Evolutionary conservation across 2,113 vertebrate species (phyloP), one percentile per base, ranked within the genome.

Genomic region (Percina caprodes): DNA sequence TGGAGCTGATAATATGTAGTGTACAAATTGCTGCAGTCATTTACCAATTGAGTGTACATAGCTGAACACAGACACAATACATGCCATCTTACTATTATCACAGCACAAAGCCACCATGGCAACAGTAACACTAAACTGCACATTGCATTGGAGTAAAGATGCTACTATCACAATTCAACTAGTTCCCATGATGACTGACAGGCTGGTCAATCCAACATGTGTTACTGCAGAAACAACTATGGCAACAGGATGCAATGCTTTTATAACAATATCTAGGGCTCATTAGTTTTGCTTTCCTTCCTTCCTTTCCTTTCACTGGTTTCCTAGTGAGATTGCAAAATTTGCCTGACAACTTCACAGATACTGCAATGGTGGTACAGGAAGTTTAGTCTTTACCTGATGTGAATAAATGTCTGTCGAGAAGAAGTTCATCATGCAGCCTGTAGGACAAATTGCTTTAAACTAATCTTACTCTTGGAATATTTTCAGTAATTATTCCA

Each of bases 1-100:
- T 71, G 30, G 46, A 61, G 35, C 45, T 56, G 59, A 79, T 72
- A 21, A 79, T 66, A 21, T 48, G 55, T 72, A 19, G 49, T 26
- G 48, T 23, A 65, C 35, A 66, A 72, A 74, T 62, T 56, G 13
- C 30, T 21, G 72, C 23, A 72, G 63, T 61, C 48, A 52, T 59
- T 62, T 63, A 58, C 24, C 19, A n/a, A 73, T 26, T 39, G 46
- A 58, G 61, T 49, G 42, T 14, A 14, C 61, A 74, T 15, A 24
- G 46, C 56, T 62, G 24, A 48, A 45, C 56, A 56, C 6, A 70
- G 46, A 63, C 19, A 59, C 30, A 59, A 45, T 30, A 24, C 69
- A 77, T 52, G 61, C 77, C 79, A 30, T 48, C 60, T 77, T 48
- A 33, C 49, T n/a, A 48, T 16, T 33, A 52, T 58, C 8, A 65